Evolutionary conservation across 2,888 invertebrate genomes (phyloP).

Genomic region (Melanophora roralis): DNA sequence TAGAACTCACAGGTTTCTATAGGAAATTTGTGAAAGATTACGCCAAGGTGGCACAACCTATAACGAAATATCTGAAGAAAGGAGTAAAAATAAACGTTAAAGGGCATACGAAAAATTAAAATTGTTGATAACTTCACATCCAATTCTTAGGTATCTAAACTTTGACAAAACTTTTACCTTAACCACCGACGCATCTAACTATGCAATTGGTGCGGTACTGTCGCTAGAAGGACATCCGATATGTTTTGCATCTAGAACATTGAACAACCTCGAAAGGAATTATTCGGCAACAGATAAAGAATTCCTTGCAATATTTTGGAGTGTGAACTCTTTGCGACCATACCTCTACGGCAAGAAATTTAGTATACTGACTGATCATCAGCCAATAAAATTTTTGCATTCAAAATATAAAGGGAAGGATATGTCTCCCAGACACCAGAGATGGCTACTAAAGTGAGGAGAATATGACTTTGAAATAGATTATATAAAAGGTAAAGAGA

Average conservation of each 20-base stretch:
- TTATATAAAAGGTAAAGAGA: constrained; percentile 39
- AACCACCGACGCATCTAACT: too few relatives aligned
- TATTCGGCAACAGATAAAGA: too few relatives aligned
- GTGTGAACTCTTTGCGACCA: too few relatives aligned
- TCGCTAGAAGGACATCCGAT: constrained; percentile 29
- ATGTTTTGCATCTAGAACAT: constrained; percentile 33
- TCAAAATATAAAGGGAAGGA: constrained; percentile 48
- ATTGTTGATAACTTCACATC: not conserved
- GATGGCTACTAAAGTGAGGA: constrained; percentile 20
- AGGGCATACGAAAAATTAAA: too few relatives aligned
- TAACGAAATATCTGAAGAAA: too few relatives aligned
- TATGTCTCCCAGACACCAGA: constrained; percentile 42
- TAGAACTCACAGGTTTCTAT: too few relatives aligned
- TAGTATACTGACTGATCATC: constrained; percentile 33
- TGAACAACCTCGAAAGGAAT: too few relatives aligned
- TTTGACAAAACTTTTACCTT: too few relatives aligned
- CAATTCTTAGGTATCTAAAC: constrained; percentile 1
- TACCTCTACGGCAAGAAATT: constrained; percentile 38
- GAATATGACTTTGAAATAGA: constrained; percentile 15
- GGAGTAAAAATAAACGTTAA: not conserved
- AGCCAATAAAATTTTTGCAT: constrained; percentile 45
- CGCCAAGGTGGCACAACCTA: too few relatives aligned
- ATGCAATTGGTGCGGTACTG: too few relatives aligned
- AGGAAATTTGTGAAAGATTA: too few relatives aligned
- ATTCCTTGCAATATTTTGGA: too few relatives aligned